A percentile compares a stretch with the other conserved stretches of the same genome.
Conservation (phyloP, 2,797 vertebrate genomes). For the Perdix hodgsoniae region DNA sequence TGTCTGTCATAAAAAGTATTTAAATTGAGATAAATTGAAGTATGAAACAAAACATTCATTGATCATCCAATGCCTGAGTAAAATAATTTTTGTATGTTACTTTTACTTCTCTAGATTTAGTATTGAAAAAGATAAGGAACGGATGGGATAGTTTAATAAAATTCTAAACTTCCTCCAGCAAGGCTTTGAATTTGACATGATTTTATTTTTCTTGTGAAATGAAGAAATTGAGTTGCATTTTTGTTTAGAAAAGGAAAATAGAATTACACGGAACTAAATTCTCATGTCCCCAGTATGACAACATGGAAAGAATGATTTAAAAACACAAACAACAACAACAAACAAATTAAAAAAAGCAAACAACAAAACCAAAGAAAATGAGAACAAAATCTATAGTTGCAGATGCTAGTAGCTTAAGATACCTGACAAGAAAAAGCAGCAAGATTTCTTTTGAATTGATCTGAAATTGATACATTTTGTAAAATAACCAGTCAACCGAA, state of each 20-base stretch:
- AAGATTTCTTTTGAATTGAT: neutral
- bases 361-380: neutral
- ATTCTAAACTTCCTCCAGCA: neutral
- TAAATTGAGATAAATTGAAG: neutral
- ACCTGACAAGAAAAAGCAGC: neutral
- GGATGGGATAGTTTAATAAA: neutral
- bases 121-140: neutral
- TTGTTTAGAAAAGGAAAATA: neutral
- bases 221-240: neutral
- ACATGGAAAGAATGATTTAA: neutral
- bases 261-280: neutral
- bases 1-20: neutral
- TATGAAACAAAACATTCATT: neutral
- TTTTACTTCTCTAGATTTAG: neutral
- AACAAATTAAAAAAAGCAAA: too few relatives aligned
- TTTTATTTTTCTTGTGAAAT: neutral
- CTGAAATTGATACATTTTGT: neutral
- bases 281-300: neutral
- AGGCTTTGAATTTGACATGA: neutral
- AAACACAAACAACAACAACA: too few relatives aligned
- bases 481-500: neutral
- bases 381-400: neutral
- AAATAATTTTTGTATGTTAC: neutral
- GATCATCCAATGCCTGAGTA: neutral
- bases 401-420: neutral